Evolutionary conservation across 2,113 vertebrate genomes (phyloP), one percentile per base, ranked within the genome.

Genomic region (Daboia siamensis): DNA sequence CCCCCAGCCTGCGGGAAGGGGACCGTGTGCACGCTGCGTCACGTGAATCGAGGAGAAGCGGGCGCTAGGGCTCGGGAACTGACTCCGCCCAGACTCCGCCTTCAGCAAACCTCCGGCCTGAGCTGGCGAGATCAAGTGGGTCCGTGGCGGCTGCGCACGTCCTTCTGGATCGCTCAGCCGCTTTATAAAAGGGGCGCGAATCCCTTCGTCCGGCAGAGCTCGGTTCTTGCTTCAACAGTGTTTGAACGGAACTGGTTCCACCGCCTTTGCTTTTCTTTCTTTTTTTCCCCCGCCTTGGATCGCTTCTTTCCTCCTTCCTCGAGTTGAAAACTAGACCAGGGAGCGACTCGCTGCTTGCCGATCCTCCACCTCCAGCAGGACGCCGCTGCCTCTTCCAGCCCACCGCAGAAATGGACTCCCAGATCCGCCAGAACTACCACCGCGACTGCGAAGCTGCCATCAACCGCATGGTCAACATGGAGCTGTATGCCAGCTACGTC

Each of bases 211-310:
- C 48, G 1, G 54, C 59, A 3, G 64, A 52, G 90, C 69, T 88
- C 26, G 91, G 54, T 93, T 95, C 95, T 97, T 97, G 97, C 97
- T 98, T 98, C 98, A 98, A 98, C 98, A 98, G 98, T 98, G 98
- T 90, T 99, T 98, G 98, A 97, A 98, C 98, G 98, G 98, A 98
- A 95, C 97, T 94, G 95, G 95, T 94, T 93, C 91, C 90, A 52
- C 86, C 74, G 80, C 86, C 69, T 11, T 17, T 48, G 52, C 23
- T 86, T 1, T 4, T 5, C 3, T 12, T 56, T 3, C 55, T 69
- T 56, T 8, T 23, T 90, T 87, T 29, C 88, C 59, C 89, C 13
- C 39, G 23, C 20, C 0, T 24, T 24, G 44, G 26, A 33, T 3
- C 29, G 4, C 24, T 13, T 11, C 15, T 11, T 3, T 39, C 6